These are phyloP conservation scores for Trissonchulus sp. DNA, from an alignment of 2,888 invertebrate species.

Conservation along the genomic window DNA sequence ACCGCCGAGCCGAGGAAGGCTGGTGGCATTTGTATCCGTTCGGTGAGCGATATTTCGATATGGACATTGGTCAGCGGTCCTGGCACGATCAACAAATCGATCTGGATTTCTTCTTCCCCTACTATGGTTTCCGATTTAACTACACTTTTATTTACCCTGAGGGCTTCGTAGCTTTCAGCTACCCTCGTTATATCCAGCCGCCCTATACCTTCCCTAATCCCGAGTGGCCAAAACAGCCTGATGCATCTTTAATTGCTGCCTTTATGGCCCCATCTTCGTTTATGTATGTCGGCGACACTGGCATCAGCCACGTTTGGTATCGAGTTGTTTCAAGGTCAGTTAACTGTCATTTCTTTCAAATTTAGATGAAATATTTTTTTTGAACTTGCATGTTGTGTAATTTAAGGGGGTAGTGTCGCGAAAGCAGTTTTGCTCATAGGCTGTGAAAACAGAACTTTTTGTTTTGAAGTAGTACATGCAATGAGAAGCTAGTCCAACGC, in stretches of 20 bases:
- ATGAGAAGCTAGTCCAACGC: too few species aligned
- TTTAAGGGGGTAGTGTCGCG: too few species aligned
- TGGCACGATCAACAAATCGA: conserved; percentile 44
- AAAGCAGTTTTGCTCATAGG: too few species aligned
- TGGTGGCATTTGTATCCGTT: conserved; percentile 44
- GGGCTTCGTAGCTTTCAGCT: conserved; percentile 43
- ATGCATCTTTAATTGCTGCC: conserved; percentile 40
- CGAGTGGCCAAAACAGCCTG: conserved; percentile 40
- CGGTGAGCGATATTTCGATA: conserved; percentile 41
- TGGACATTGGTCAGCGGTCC: conserved; percentile 38
- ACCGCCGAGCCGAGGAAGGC: conserved; percentile 38
- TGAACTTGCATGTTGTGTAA: too few species aligned
- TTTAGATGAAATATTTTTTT: background rate
- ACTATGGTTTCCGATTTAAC: conserved; percentile 42
- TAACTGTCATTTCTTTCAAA: background rate
- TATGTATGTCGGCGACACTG: conserved; percentile 44
- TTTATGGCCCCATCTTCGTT: conserved; percentile 42
- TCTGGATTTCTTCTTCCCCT: conserved; percentile 42
- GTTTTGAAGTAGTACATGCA: too few species aligned
- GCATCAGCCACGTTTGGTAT: conserved; percentile 43
- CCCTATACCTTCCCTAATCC: conserved; percentile 45
- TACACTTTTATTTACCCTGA: conserved; percentile 44
- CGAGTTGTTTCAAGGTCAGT: conserved; percentile 34
- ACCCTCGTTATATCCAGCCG: conserved; percentile 42
- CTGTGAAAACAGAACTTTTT: too few species aligned